phyloP scores from a whole-genome alignment of 1,140 invertebrate species.

The Charaxes varanes region DNA sequence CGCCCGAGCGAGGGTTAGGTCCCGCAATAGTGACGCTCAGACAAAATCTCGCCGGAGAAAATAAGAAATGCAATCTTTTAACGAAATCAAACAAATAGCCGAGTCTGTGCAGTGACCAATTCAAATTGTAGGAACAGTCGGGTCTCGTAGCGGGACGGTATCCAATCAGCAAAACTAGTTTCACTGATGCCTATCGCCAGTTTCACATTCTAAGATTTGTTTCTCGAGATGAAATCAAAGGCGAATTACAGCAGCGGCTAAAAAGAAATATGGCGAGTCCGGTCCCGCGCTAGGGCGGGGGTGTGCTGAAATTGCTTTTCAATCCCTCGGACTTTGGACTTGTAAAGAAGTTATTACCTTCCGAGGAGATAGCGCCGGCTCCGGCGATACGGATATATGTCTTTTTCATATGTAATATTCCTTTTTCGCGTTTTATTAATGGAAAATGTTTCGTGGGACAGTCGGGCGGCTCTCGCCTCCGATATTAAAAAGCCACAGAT shows the following conservation, averaged over 20 bases:
- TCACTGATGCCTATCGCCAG: slow-evolving; percentile 67
- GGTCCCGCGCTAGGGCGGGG: slow-evolving; percentile 59
- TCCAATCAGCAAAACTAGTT: slow-evolving; percentile 70
- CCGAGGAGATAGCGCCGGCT: slow-evolving; percentile 70
- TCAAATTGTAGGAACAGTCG: slow-evolving; percentile 54
- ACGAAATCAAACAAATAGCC: slow-evolving; percentile 63
- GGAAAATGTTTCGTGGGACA: slow-evolving; percentile 71
- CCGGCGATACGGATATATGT: slow-evolving; percentile 73
- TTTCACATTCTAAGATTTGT: slow-evolving; percentile 74
- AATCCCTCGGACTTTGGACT: slow-evolving; percentile 77
- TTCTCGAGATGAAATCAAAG: slow-evolving; percentile 73
- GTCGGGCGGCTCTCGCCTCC: slow-evolving; percentile 48
- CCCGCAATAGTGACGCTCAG: slow-evolving; percentile 17
- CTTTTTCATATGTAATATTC: slow-evolving; percentile 74
- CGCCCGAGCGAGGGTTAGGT: slow-evolving; percentile 17
- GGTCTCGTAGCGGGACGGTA: slow-evolving; percentile 47
- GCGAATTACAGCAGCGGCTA: slow-evolving; percentile 72
- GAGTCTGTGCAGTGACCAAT: slow-evolving; percentile 59
- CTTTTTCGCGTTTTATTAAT: slow-evolving; percentile 74
- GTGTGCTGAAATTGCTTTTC: slow-evolving; percentile 76
- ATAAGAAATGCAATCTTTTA: slow-evolving; percentile 65
- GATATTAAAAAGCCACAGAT: slow-evolving; percentile 64
- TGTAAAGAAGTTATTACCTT: slow-evolving; percentile 77
- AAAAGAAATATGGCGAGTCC: slow-evolving; percentile 71
- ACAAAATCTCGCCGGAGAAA: slow-evolving; percentile 32